A percentile compares a stretch with the other conserved stretches of the same genome.
These are phyloP conservation scores for Laticauda laticaudata DNA, from an alignment of 2,113 vertebrate species.

Conservation along the genomic window DNA sequence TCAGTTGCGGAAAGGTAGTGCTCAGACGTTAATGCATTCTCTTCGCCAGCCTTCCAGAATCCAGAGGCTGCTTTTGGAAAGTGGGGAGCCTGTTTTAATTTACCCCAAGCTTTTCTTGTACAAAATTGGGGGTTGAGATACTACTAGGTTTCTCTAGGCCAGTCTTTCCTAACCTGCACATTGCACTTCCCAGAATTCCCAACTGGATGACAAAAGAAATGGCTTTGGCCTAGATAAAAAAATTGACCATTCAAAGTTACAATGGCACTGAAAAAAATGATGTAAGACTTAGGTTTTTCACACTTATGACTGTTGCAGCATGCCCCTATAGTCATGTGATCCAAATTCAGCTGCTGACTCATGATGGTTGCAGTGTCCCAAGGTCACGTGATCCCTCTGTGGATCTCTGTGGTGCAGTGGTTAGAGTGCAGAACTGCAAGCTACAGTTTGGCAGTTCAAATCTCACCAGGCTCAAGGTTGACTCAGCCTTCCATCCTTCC, in stretches of 20 bases:
- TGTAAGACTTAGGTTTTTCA: not conserved
- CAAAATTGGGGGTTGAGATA: not conserved
- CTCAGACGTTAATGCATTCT: not conserved
- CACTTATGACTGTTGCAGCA: not conserved
- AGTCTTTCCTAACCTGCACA: not conserved
- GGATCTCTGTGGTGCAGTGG: too few species aligned
- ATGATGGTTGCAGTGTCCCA: not conserved
- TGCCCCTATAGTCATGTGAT: not conserved
- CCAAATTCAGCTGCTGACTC: not conserved
- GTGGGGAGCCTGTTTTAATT: not conserved
- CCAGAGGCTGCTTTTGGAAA: not conserved
- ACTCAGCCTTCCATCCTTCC: too few species aligned
- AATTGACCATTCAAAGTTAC: not conserved
- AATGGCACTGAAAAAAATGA: not conserved
- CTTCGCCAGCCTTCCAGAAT: not conserved
- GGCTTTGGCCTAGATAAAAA: not conserved
- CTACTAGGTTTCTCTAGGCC: not conserved
- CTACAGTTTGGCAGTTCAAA: too few species aligned
- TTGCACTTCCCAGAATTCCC: not conserved
- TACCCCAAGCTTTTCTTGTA: not conserved
- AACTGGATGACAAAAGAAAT: not conserved
- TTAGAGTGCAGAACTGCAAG: too few species aligned
- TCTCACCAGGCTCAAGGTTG: too few species aligned
- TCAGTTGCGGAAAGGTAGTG: not conserved
- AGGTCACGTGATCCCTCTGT: not conserved